A percentile compares a stretch with the other conserved stretches of the same genome.
phyloP scores from a whole-genome alignment of 1,140 invertebrate genomes.

The Formica selysi region DNA sequence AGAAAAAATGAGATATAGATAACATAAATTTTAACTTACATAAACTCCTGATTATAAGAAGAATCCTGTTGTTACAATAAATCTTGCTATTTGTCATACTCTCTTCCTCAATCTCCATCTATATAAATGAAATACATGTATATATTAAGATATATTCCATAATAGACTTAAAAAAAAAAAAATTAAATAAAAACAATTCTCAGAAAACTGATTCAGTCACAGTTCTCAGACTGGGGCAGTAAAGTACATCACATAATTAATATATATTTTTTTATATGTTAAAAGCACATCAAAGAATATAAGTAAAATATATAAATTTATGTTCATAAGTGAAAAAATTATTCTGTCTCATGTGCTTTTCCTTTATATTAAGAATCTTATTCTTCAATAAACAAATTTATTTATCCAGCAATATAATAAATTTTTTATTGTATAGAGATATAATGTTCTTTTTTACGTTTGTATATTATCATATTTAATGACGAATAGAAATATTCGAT shows the following conservation, averaged over 20 bases:
- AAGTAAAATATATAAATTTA: neutral
- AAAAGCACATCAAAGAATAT: neutral
- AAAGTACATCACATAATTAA: conserved; percentile 69
- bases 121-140: conserved; percentile 24
- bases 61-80: neutral
- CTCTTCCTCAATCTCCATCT: neutral
- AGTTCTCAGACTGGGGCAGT: conserved; percentile 81
- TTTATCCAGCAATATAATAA: neutral
- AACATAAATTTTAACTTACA: conserved; percentile 43
- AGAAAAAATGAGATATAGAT: neutral
- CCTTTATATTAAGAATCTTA: neutral
- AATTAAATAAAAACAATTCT: conserved; percentile 2
- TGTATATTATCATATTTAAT: neutral
- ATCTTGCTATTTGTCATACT: neutral
- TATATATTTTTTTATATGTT: neutral
- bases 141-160: neutral
- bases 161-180: neutral
- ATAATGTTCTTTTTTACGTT: neutral
- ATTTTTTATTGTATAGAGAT: neutral
- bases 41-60: neutral
- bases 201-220: conserved; percentile 77
- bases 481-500: neutral
- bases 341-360: neutral
- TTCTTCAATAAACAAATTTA: neutral
- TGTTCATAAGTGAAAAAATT: neutral